Evolutionary conservation across 2,797 vertebrate genomes (phyloP), one percentile per base, ranked within the genome.

Genomic region (Myoxocephalus aenaeus): DNA sequence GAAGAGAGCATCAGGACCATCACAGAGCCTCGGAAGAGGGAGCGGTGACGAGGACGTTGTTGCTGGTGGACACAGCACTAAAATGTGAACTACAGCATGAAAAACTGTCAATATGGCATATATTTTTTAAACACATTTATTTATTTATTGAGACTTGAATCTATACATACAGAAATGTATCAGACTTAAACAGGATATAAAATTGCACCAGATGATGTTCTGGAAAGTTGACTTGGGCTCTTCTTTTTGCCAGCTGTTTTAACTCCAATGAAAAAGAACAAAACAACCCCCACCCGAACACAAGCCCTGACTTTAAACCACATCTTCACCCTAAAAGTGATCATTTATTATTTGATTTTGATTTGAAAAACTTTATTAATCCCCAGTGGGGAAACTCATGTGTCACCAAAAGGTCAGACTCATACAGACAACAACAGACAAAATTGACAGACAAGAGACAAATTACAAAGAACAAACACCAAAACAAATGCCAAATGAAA

Each of bases 21-120:
- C 51, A 1, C 53, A 56, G 22, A 50, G 50, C 4, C 8, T 27
- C 0, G 0, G 6, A 77, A 14, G 9, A 62, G 11, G 46, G 44
- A 59, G 14, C n/a, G 9, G 10, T 5, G 25, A 67, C 17, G 22
- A n/a, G 2, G 36, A 50, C 29, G 4, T 17, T 42, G 38, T 27
- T 63, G 20, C 61, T 42, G n/a, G 14, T 48, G 25, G 54, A 81
- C 6, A 0, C 11, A 82, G 89, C 84, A 94, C 91, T 38, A 91
- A 89, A 80, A 67, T 93, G 81, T 93, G 62, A 92, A 57, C 4
- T 50, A 20, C 53, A 53, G 27, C 27, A 54, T 10, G 3, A 36
- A 18, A 70, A 0, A 17, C 42, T 66, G 0, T 48, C 17, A 18
- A 51, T 58, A 42, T 56, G 54, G 36, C 27, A 0, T 40, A 25